Base-by-base conservation (phyloP, 2,797 vertebrate species). In the Microtus agrestis region DNA sequence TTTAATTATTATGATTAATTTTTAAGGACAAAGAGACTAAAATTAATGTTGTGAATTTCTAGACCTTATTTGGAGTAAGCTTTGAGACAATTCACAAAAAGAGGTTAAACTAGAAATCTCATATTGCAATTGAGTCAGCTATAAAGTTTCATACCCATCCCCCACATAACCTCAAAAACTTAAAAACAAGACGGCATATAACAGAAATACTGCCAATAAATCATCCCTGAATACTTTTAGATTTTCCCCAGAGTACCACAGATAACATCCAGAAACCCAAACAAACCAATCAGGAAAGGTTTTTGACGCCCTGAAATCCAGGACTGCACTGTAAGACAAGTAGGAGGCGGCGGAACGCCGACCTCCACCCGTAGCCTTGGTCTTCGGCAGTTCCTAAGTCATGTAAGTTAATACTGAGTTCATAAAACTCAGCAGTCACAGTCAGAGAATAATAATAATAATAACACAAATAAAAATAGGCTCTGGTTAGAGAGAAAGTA, bases 201-300 rank as follows among this genome's bases (percentile, higher is more conserved):
- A 98, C 31, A 97, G 96, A 97, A 98, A 98, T 92, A 97, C 74
- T 97, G 93, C 97, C 98, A 98, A 98, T 97, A 98, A 98, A 98
- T 98, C 97, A 98, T 80, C 89, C 61, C 91, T 87, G 91, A 95
- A 93, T 89, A 96, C 78, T 92, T 97, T 96, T 93, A 98, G 96
- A 98, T 97, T 96, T 96, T 92, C 97, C 96, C 95, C 91, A 98
- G 94, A 27, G 81, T 89, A 97, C 93, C 80, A 94, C 95, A 98
- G 97, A 98, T 98, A 97, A 98, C 89, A 98, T 96, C 97, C 97
- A 98, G 97, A 97, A 98, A 96, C 95, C 93, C 90, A 97, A 96
- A 96, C 94, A 90, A 97, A 97, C 95, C 34, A 97, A 96, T 97
- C 97, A 0, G 88, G 93, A 95, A 86, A 94, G 74, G 77, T 54